Percentiles rank a stretch among this genome's conserved stretches.
phyloP scores from a whole-genome alignment of 2,113 vertebrate genomes.

The Elephas maximus region DNA sequence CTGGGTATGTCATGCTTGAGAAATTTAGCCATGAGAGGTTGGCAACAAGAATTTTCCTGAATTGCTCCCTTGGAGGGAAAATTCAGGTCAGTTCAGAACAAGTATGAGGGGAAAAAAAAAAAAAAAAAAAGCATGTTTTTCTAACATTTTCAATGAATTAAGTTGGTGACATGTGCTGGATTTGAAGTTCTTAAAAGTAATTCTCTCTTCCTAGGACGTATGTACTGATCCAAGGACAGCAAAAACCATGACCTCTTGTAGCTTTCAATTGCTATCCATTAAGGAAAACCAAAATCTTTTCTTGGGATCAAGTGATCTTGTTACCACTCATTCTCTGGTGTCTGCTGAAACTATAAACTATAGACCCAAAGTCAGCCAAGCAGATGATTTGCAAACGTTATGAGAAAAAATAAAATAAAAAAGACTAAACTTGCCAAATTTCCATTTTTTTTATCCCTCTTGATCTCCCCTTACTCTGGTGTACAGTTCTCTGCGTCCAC shows the following conservation, averaged over 20 bases:
- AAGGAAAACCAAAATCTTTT: not conserved
- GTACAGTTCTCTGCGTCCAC: not conserved
- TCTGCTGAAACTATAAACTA: not conserved
- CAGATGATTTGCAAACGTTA: conserved; percentile 38
- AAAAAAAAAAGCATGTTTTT: conserved; percentile 57
- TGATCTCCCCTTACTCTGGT: not conserved
- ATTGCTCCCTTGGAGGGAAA: conserved; percentile 68
- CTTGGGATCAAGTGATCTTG: not conserved
- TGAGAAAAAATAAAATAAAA: not conserved
- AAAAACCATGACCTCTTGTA: not conserved
- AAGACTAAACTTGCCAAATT: not conserved
- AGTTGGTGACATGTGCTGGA: conserved; percentile 32
- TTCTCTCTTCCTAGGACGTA: conserved; percentile 5
- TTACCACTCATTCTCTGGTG: not conserved
- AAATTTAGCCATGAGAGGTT: conserved; percentile 52
- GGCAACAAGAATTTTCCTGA: conserved; percentile 65
- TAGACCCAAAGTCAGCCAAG: not conserved
- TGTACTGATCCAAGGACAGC: not conserved
- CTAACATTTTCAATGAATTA: conserved; percentile 63
- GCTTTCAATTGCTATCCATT: not conserved
- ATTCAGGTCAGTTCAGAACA: conserved; percentile 67
- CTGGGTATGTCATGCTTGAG: conserved; percentile 37
- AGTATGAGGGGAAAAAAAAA: not conserved
- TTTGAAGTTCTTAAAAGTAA: conserved; percentile 46
- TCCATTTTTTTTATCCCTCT: not conserved